A percentile compares a stretch with the other conserved stretches of the same genome.
Evolutionary conservation across 1,140 invertebrate genomes (phyloP).

Genomic region (Drosophila dunni): DNA sequence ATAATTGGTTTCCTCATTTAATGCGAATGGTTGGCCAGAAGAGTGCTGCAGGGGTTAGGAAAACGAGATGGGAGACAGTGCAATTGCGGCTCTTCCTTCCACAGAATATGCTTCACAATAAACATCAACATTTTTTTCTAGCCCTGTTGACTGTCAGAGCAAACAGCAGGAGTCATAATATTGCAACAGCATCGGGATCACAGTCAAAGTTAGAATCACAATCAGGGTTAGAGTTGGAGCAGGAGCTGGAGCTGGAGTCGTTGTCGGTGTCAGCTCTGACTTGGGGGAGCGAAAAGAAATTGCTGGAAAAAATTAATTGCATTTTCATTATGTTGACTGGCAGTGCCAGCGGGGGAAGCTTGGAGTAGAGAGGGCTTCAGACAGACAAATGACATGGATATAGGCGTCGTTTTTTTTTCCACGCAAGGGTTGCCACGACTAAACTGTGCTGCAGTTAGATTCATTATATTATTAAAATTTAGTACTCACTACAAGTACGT

Average conservation of each 20-base stretch:
- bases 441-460: slow-evolving; percentile 53
- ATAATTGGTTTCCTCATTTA: slow-evolving; percentile 85
- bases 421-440: background rate
- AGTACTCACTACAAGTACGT: background rate
- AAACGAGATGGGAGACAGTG: background rate
- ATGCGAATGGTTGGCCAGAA: slow-evolving; percentile 73
- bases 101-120: slow-evolving; percentile 79
- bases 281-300: slow-evolving; percentile 71
- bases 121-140: slow-evolving; percentile 63
- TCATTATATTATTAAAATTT: slow-evolving; percentile 22
- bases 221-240: slow-evolving; percentile 5
- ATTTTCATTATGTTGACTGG: slow-evolving; percentile 84
- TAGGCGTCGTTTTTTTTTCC: slow-evolving; percentile 56
- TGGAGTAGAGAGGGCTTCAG: slow-evolving; percentile 26
- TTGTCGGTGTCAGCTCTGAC: slow-evolving; percentile 58
- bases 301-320: slow-evolving; percentile 84
- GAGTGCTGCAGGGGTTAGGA: background rate
- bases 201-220: slow-evolving; percentile 19
- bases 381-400: slow-evolving; percentile 80
- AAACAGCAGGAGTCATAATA: slow-evolving; percentile 84
- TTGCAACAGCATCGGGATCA: slow-evolving; percentile 68
- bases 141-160: slow-evolving; percentile 57
- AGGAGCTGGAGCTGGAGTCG: slow-evolving; percentile 13
- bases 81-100: slow-evolving; percentile 61
- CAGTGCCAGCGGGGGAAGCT: slow-evolving; percentile 29